These are phyloP conservation scores for Anagyrus pseudococci DNA, from an alignment of 2,888 invertebrate genomes.

Conservation along the genomic window DNA sequence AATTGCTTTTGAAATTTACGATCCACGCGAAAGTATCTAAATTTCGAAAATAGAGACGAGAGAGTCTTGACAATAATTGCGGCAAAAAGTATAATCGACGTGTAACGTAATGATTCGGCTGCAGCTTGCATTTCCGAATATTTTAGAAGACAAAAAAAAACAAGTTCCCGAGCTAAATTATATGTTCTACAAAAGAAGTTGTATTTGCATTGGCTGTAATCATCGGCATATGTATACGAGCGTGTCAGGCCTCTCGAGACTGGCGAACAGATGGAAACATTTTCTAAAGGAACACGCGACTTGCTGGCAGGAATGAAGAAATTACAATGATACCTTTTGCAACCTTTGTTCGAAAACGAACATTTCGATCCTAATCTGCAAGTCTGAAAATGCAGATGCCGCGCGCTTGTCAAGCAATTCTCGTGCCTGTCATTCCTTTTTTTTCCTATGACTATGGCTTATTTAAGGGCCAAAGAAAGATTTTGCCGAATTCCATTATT, in stretches of 20 bases:
- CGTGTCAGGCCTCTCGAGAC: slow-evolving; percentile 7
- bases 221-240: slow-evolving; percentile 9
- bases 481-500: no score
- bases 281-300: slow-evolving; percentile 25
- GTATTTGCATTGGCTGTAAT: slow-evolving; percentile 14
- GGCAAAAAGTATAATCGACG: neutral
- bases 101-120: neutral
- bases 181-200: slow-evolving; percentile 11
- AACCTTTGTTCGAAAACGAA: neutral
- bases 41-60: neutral
- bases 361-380: neutral
- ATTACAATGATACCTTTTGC: slow-evolving; percentile 9
- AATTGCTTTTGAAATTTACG: no score
- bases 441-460: no score
- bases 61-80: neutral
- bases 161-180: slow-evolving; percentile 5
- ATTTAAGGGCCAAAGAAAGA: no score
- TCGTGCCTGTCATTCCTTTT: no score
- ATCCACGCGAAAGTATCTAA: no score
- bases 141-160: neutral
- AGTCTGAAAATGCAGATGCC: neutral
- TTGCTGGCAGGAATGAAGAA: slow-evolving; percentile 11
- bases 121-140: no score
- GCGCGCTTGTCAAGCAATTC: no score
- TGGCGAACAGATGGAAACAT: slow-evolving; percentile 18